Evolutionary conservation across 2,797 vertebrate species (phyloP).

Genomic region (Choloepus didactylus): DNA sequence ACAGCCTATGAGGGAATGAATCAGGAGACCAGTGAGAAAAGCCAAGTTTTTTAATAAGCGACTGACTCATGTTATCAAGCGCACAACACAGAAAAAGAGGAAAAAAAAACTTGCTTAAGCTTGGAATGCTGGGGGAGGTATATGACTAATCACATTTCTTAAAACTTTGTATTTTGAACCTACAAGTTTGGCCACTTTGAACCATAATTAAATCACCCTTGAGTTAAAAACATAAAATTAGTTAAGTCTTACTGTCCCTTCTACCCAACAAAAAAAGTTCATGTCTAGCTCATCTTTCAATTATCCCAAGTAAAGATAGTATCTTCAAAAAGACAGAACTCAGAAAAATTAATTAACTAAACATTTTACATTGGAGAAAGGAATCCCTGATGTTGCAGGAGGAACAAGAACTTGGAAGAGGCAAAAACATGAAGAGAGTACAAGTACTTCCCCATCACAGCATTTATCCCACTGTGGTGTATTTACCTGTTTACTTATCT

Average conservation of each 20-base stretch:
- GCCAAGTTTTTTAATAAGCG: conserved; percentile 89
- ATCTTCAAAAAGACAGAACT: conserved; percentile 18
- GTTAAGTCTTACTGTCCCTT: neutral
- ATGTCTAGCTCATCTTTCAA: neutral
- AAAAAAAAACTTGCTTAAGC: conserved; percentile 89
- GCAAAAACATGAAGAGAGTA: neutral
- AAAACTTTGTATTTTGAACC: conserved; percentile 86
- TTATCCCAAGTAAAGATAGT: neutral
- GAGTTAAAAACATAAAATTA: conserved; percentile 87
- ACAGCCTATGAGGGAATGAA: conserved; percentile 86
- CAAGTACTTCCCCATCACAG: neutral
- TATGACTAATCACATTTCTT: conserved; percentile 87
- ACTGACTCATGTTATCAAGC: conserved; percentile 88
- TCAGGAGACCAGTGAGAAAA: conserved; percentile 88
- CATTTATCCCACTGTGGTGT: neutral
- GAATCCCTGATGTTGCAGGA: conserved; percentile 2
- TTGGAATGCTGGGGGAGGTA: conserved; percentile 87
- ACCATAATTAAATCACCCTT: conserved; percentile 86
- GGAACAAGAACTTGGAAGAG: neutral
- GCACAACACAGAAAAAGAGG: conserved; percentile 87
- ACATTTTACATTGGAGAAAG: conserved; percentile 46
- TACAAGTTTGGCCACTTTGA: conserved; percentile 88
- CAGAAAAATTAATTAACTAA: neutral
- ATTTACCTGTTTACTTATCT: neutral
- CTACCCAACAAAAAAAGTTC: neutral